A percentile compares a stretch with the other conserved stretches of the same genome.
Evolutionary conservation across 2,888 invertebrate genomes (phyloP).

Genomic region (Ectemnius continuus): DNA sequence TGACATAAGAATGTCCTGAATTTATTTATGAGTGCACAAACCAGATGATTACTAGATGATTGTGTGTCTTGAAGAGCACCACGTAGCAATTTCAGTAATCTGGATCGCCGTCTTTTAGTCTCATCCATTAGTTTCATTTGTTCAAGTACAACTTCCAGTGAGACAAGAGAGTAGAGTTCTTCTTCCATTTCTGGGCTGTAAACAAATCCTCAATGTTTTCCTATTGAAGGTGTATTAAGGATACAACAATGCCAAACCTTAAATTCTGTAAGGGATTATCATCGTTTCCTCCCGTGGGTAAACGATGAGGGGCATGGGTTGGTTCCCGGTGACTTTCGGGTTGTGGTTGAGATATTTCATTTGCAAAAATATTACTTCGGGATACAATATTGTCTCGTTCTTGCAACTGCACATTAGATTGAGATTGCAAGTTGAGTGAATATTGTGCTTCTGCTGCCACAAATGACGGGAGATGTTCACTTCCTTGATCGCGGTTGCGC

Average conservation of each 20-base stretch:
- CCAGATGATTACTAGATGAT: slow-evolving; percentile 64
- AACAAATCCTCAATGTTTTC: slow-evolving; percentile 23
- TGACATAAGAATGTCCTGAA: not conserved
- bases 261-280: slow-evolving; percentile 61
- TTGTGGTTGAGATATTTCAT: slow-evolving; percentile 65
- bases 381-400: slow-evolving; percentile 62
- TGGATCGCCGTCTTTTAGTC: slow-evolving; percentile 67
- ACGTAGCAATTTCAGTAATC: slow-evolving; percentile 64
- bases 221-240: slow-evolving; percentile 6
- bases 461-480: slow-evolving; percentile 65
- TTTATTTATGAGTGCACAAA: slow-evolving; percentile 40
- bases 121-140: slow-evolving; percentile 70
- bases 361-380: slow-evolving; percentile 66
- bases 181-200: slow-evolving; percentile 68
- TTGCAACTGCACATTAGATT: slow-evolving; percentile 66
- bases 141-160: slow-evolving; percentile 65
- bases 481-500: slow-evolving; percentile 69
- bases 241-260: slow-evolving; percentile 50
- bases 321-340: slow-evolving; percentile 72
- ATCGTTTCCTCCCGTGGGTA: slow-evolving; percentile 56
- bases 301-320: slow-evolving; percentile 61
- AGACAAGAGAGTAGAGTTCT: slow-evolving; percentile 63
- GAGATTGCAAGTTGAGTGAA: slow-evolving; percentile 69
- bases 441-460: slow-evolving; percentile 68
- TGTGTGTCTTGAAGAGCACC: slow-evolving; percentile 65